Evolutionary conservation across 2,113 vertebrate species (phyloP).

Genomic region (Bubo bubo): DNA sequence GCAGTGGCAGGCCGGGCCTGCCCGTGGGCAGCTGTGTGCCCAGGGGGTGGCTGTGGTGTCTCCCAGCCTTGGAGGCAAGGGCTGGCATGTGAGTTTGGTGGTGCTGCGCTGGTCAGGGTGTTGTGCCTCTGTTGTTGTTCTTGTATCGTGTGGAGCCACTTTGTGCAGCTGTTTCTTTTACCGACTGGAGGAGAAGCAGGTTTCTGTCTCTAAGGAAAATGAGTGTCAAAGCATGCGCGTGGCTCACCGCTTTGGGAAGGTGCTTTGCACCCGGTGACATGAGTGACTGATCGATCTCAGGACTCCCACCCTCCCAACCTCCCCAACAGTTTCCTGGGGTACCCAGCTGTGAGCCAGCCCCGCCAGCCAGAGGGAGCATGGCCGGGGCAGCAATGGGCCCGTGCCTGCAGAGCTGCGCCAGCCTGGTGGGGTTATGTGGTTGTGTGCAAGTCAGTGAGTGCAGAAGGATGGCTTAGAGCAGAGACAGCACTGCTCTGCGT

Average conservation of each 20-base stretch:
- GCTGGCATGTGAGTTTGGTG: not conserved
- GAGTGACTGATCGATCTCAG: not conserved
- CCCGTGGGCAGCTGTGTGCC: not conserved
- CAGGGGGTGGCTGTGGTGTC: not conserved
- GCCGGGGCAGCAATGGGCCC: fast-evolving
- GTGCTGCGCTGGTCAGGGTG: not conserved
- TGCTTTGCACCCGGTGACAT: not conserved
- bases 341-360: not conserved
- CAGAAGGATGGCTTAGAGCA: not conserved
- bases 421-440: not conserved
- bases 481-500: fast-evolving
- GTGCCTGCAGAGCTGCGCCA: not conserved
- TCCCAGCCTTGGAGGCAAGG: not conserved
- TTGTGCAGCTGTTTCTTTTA: not conserved
- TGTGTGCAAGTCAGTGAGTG: fast-evolving
- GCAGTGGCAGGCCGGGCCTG: not conserved
- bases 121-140: not conserved
- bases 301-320: not conserved
- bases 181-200: not conserved
- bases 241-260: not conserved
- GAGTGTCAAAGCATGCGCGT: fast-evolving
- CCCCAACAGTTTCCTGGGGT: not conserved
- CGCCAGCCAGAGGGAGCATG: fast-evolving
- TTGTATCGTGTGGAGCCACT: not conserved
- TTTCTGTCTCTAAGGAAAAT: not conserved